These are phyloP conservation scores for Archips xylosteana DNA, from an alignment of 2,888 invertebrate genomes.

Conservation along the genomic window DNA sequence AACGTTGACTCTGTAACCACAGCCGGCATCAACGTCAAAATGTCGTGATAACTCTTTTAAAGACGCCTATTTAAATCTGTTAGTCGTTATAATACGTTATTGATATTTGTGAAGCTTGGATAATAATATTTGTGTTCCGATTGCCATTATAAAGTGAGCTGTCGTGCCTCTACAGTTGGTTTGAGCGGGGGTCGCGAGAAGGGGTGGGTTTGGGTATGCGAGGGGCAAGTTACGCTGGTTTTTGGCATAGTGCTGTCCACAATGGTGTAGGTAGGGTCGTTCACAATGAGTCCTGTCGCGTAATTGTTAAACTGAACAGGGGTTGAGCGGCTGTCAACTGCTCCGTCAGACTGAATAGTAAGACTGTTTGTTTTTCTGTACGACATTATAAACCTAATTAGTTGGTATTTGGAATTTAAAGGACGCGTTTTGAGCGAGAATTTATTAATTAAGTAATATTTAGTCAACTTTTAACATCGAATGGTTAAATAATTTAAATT, in stretches of 20 bases:
- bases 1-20: conserved; percentile 23
- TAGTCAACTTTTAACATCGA: too few relatives aligned
- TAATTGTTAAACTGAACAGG: conserved; percentile 84
- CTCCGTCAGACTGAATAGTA: conserved; percentile 72
- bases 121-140: conserved; percentile 83
- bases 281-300: conserved; percentile 81
- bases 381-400: conserved; percentile 38
- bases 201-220: conserved; percentile 50
- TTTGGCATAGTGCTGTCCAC: conserved; percentile 72
- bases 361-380: conserved; percentile 45
- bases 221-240: conserved; percentile 59
- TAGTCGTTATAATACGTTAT: conserved; percentile 82
- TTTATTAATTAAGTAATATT: not conserved
- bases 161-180: conserved; percentile 49
- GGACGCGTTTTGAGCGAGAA: not conserved
- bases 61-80: conserved; percentile 77
- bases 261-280: conserved; percentile 81
- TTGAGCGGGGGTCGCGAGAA: conserved; percentile 45
- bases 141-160: conserved; percentile 64
- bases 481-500: too few relatives aligned
- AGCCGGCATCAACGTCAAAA: conserved; percentile 57
- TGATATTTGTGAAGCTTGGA: conserved; percentile 84
- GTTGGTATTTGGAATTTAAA: conserved; percentile 9
- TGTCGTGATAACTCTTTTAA: conserved; percentile 61
- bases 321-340: conserved; percentile 83